Conservation (phyloP, 2,888 invertebrate species). For the Drosophila kuntzei region DNA sequence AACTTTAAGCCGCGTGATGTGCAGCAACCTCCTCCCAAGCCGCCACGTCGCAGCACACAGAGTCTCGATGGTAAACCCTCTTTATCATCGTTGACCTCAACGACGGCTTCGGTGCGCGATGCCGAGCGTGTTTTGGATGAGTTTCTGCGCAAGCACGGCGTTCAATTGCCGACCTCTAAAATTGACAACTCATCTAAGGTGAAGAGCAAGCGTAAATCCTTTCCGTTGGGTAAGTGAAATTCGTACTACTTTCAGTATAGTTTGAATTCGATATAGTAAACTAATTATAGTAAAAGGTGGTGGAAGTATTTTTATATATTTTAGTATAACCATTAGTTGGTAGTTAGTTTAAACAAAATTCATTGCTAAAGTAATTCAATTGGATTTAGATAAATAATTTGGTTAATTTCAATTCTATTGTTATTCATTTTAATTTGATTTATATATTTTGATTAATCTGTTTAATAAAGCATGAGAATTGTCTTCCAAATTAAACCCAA, state of each 20-base stretch:
- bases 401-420: neutral
- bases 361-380: neutral
- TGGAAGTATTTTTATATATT: constrained; percentile 18
- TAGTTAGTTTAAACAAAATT: constrained; percentile 5
- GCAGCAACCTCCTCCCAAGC: constrained; percentile 80
- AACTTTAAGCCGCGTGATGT: constrained; percentile 73
- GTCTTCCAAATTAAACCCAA: too few relatives aligned
- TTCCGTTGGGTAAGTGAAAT: constrained; percentile 74
- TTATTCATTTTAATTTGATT: neutral
- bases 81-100: constrained; percentile 66
- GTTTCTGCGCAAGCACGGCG: constrained; percentile 75
- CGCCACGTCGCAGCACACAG: constrained; percentile 80
- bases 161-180: constrained; percentile 50
- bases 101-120: constrained; percentile 80
- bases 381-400: neutral
- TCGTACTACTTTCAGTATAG: neutral
- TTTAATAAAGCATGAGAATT: constrained; percentile 11
- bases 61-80: constrained; percentile 68
- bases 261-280: neutral
- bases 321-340: neutral
- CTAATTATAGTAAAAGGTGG: constrained; percentile 17
- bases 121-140: constrained; percentile 82
- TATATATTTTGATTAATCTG: neutral
- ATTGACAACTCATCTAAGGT: constrained; percentile 19
- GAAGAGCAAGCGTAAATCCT: constrained; percentile 69